phyloP scores from a whole-genome alignment of 2,888 invertebrate genomes.

The Pecten maximus region DNA sequence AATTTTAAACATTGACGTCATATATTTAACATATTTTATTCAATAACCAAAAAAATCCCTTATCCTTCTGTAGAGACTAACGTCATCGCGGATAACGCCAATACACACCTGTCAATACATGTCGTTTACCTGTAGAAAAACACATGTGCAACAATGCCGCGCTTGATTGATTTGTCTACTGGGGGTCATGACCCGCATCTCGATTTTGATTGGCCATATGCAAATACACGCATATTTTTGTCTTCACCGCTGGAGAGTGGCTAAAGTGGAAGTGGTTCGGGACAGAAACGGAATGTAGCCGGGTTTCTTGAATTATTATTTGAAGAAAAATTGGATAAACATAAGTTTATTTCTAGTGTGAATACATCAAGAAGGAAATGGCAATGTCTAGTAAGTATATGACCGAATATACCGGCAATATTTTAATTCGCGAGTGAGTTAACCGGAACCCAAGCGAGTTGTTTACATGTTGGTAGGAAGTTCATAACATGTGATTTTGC shows the following conservation, averaged over 20 bases:
- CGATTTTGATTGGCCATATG: background rate
- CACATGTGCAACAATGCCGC: constrained; percentile 1
- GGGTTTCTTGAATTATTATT: background rate
- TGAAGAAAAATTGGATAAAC: background rate
- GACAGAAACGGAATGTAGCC: constrained; percentile 17
- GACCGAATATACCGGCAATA: background rate
- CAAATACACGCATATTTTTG: constrained; percentile 28
- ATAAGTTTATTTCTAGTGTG: background rate
- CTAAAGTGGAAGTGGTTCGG: background rate
- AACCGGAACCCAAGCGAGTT: constrained; percentile 4
- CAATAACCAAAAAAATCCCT: background rate
- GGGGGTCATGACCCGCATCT: constrained; percentile 1
- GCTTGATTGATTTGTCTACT: constrained; percentile 11
- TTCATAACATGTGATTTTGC: background rate
- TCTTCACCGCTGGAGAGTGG: constrained; percentile 2
- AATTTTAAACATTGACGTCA: background rate
- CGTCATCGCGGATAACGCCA: background rate
- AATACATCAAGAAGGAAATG: background rate
- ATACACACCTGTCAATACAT: constrained; percentile 16
- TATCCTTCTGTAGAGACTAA: background rate
- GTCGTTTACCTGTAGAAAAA: constrained; percentile 11
- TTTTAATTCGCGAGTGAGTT: background rate
- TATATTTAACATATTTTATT: background rate
- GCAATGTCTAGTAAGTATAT: constrained; percentile 13
- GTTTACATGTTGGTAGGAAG: constrained; percentile 35